Conservation (phyloP, 2,888 invertebrate genomes). For the Nymphalis urticae region DNA sequence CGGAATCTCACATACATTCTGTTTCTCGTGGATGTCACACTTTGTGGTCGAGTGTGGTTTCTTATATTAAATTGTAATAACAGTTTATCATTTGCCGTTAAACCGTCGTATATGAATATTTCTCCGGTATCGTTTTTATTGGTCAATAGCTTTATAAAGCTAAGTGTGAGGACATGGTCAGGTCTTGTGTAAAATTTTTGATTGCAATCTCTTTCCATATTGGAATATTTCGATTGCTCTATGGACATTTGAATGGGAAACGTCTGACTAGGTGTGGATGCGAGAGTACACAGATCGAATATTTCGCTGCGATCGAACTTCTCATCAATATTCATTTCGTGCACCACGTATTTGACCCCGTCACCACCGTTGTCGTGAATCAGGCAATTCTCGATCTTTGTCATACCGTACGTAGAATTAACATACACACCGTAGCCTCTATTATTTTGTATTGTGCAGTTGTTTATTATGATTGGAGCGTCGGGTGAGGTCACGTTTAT, state of each 20-base stretch:
- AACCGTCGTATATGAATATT: conserved; percentile 90
- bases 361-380: conserved; percentile 94
- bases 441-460: conserved; percentile 92
- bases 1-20: conserved; percentile 90
- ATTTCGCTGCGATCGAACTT: conserved; percentile 88
- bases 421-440: conserved; percentile 93
- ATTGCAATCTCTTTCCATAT: conserved; percentile 86
- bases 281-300: conserved; percentile 92
- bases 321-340: conserved; percentile 89
- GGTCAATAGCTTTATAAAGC: conserved; percentile 90
- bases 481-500: conserved; percentile 93
- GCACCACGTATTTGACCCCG: conserved; percentile 92
- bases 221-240: conserved; percentile 88
- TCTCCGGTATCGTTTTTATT: conserved; percentile 87
- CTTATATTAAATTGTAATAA: conserved; percentile 87
- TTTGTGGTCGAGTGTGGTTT: conserved; percentile 94
- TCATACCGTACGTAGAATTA: conserved; percentile 92
- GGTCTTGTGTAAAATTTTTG: conserved; percentile 90
- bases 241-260: conserved; percentile 92
- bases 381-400: conserved; percentile 88
- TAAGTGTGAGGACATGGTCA: conserved; percentile 91
- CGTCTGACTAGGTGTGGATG: conserved; percentile 91
- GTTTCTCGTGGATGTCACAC: conserved; percentile 90
- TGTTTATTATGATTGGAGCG: conserved; percentile 89
- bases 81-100: conserved; percentile 85